These are phyloP conservation scores for Lynx canadensis DNA, from an alignment of 2,113 vertebrate species.

Conservation along the genomic window DNA sequence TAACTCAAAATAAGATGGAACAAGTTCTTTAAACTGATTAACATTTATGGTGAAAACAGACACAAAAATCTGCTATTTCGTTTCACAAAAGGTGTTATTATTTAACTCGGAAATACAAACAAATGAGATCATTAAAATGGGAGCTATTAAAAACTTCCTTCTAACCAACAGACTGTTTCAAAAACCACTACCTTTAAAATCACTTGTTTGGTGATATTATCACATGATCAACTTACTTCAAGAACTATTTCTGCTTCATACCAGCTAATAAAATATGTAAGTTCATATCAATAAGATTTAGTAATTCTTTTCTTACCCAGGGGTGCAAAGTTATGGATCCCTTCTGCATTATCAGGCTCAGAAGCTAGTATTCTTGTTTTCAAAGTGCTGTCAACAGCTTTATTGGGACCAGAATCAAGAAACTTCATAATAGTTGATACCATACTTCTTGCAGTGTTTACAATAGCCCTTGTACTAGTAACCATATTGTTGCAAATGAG, in stretches of 20 bases:
- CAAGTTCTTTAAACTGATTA: not conserved
- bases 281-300: not conserved
- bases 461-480: slow-evolving; percentile 98
- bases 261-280: not conserved
- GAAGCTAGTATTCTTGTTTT: slow-evolving; percentile 97
- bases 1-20: not conserved
- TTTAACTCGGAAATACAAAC: slow-evolving; percentile 11
- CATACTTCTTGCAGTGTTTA: slow-evolving; percentile 99
- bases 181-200: not conserved
- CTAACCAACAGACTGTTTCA: not conserved
- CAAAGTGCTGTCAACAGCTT: slow-evolving; percentile 93
- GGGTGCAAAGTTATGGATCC: slow-evolving; percentile 99
- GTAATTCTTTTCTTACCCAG: slow-evolving; percentile 87
- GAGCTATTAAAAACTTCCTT: slow-evolving; percentile 21
- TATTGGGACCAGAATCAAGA: slow-evolving; percentile 96
- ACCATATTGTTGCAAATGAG: slow-evolving; percentile 99
- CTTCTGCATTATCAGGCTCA: slow-evolving; percentile 98
- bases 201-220: not conserved
- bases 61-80: not conserved
- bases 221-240: not conserved
- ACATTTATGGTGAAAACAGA: slow-evolving; percentile 19
- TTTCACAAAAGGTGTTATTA: not conserved
- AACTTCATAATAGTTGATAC: slow-evolving; percentile 99
- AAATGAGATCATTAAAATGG: not conserved
- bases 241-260: slow-evolving; percentile 34